Evolutionary conservation across 2,888 invertebrate species (phyloP).

Genomic region (Morinoia aosen): DNA sequence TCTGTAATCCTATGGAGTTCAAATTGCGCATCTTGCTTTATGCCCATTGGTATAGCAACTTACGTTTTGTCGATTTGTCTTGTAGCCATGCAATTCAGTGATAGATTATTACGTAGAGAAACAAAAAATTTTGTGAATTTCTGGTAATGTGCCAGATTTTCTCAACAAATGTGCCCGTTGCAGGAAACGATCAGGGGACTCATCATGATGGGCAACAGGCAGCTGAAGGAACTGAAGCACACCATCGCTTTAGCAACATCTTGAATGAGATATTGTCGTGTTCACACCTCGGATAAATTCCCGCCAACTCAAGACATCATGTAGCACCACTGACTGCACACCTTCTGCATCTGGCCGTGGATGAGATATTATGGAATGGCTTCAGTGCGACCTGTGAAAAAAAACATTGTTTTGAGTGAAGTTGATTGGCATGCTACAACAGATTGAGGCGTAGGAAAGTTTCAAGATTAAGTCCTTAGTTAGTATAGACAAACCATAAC

Average conservation of each 20-base stretch:
- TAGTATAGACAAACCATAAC: too few relatives aligned
- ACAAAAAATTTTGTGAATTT: neutral
- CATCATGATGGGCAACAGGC: slow-evolving; percentile 55
- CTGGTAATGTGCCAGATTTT: neutral
- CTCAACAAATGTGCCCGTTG: neutral
- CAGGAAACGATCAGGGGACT: slow-evolving; percentile 56
- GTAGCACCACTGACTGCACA: too few relatives aligned
- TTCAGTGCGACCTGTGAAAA: neutral
- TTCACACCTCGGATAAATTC: neutral
- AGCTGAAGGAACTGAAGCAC: slow-evolving; percentile 75
- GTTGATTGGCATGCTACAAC: too few relatives aligned
- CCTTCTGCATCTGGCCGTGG: neutral
- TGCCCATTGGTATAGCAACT: neutral
- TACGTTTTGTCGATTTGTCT: neutral
- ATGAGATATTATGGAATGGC: neutral
- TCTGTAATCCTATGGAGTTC: too few relatives aligned
- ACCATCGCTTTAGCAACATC: slow-evolving; percentile 47
- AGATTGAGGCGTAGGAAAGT: too few relatives aligned
- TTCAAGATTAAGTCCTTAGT: too few relatives aligned
- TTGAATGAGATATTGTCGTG: slow-evolving; percentile 2
- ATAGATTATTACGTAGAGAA: neutral
- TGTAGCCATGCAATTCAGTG: neutral
- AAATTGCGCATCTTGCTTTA: neutral
- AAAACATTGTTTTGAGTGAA: too few relatives aligned
- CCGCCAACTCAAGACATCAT: neutral